These are phyloP conservation scores for Eledona agricola DNA, from an alignment of 2,888 invertebrate genomes.

Conservation along the genomic window DNA sequence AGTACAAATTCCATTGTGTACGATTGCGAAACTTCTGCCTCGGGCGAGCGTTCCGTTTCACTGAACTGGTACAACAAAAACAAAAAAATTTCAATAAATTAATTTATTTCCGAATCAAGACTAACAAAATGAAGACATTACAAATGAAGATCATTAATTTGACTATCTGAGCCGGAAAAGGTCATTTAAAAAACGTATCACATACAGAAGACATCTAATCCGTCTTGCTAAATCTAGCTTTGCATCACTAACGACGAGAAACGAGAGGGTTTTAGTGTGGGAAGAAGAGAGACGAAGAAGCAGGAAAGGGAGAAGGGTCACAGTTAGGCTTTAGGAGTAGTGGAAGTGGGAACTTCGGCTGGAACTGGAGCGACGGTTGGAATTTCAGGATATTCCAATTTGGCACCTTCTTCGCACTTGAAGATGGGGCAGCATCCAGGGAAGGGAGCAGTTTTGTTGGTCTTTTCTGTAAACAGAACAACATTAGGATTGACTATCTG, in stretches of 20 bases:
- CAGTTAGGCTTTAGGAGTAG: slow-evolving; percentile 51
- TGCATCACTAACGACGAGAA: slow-evolving; percentile 14
- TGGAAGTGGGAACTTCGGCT: slow-evolving; percentile 49
- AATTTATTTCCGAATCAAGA: slow-evolving; percentile 34
- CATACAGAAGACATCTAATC: slow-evolving; percentile 26
- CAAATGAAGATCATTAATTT: slow-evolving; percentile 12
- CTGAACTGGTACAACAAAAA: no score
- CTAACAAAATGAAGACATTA: slow-evolving; percentile 12
- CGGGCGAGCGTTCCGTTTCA: no score
- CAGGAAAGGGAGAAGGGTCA: slow-evolving; percentile 34
- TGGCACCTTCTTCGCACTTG: slow-evolving; percentile 85
- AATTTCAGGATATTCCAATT: slow-evolving; percentile 86
- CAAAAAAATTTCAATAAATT: slow-evolving; percentile 30
- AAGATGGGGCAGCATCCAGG: slow-evolving; percentile 87
- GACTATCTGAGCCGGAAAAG: slow-evolving; percentile 21
- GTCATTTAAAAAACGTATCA: slow-evolving; percentile 25
- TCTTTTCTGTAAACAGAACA: slow-evolving; percentile 73
- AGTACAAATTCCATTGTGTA: no score
- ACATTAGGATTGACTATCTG: neutral
- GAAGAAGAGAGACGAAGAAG: slow-evolving; percentile 12
- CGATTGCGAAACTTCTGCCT: no score
- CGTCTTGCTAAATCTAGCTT: slow-evolving; percentile 25
- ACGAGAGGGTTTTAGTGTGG: neutral
- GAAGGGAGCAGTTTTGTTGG: slow-evolving; percentile 89
- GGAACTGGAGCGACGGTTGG: slow-evolving; percentile 64